Evolutionary conservation across 1,140 invertebrate genomes (phyloP), one percentile per base, ranked within the genome.

Genomic region (Sarcophaga peregrina): DNA sequence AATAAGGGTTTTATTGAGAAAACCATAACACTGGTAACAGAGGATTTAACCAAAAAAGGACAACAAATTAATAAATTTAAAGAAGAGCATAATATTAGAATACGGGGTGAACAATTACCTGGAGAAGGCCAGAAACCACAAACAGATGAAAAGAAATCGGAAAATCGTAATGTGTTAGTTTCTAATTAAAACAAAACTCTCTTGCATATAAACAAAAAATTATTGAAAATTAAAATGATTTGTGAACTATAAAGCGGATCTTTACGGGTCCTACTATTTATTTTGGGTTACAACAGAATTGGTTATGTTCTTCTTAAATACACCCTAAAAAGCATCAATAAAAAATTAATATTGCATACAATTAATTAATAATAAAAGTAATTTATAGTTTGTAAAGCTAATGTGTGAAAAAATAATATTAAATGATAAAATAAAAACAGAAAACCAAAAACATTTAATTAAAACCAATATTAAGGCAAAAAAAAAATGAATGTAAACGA

Each of bases 61-160:
- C 91, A 93, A 78, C 97, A 98, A 91, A 95, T 99, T 52, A 97
- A 98, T 89, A 95, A 97, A 85, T 99, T 96, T 90, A 97, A 97
- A 89, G 96, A 98, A 88, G 95, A 96, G 86, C 93, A 98, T 87
- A 96, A 97, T 89, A 97, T 99, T 86, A 93, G 92, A 87, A 93
- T 96, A 86, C 92, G 93, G 86, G 94, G 94, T 1, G 94, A 94
- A 82, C 93, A 93, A 83, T 84, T 92, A n/a, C 88, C 87, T 82
- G 86, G 91, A 83, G 90, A 91, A 82, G 88, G 90, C 85, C 91
- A 89, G 83, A 91, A 89, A 83, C 87, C 85, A 81, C 85, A 87
- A 15, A 90, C 91, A 47, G 85, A 86, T 7, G 92, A 91, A 73
- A 85, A 81, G 82, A 86, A 87, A 84, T 83, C 86, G 68, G 85